Conservation (phyloP, 1,140 invertebrate species). For the Drosophila leontia region DNA sequence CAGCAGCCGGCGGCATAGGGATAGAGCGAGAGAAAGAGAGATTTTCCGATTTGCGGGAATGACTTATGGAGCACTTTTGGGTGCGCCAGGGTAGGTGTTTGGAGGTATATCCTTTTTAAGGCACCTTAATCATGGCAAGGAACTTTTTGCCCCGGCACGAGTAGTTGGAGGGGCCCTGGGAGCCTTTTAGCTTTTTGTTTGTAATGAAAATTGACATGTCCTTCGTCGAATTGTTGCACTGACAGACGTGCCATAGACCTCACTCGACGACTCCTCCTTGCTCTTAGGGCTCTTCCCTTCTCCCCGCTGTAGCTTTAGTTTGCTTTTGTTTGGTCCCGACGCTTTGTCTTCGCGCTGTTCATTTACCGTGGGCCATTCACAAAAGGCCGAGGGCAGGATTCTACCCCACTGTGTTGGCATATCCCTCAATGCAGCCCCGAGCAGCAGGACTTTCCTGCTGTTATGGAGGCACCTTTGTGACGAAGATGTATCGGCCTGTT, state of each 20-base stretch:
- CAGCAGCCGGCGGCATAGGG: slow-evolving; percentile 17
- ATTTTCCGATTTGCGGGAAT: slow-evolving; percentile 59
- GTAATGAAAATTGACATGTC: slow-evolving; percentile 78
- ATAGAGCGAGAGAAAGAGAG: slow-evolving; percentile 2
- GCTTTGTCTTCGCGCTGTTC: slow-evolving; percentile 71
- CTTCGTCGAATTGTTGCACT: slow-evolving; percentile 71
- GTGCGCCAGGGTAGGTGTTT: not conserved
- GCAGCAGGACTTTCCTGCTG: not conserved
- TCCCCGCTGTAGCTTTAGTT: slow-evolving; percentile 42
- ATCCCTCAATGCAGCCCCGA: slow-evolving; percentile 26
- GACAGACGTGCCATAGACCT: slow-evolving; percentile 44
- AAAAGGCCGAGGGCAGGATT: slow-evolving; percentile 43
- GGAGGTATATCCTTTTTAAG: slow-evolving; percentile 48
- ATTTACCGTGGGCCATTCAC: slow-evolving; percentile 60
- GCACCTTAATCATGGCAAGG: slow-evolving; percentile 55
- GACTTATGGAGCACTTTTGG: slow-evolving; percentile 53
- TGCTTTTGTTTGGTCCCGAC: slow-evolving; percentile 57
- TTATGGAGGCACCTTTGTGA: slow-evolving; percentile 59
- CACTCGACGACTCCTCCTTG: not conserved
- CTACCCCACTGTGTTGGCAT: slow-evolving; percentile 29
- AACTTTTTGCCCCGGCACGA: slow-evolving; percentile 31
- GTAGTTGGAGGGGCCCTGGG: slow-evolving; percentile 23
- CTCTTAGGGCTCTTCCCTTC: slow-evolving; percentile 5
- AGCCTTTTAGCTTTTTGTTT: slow-evolving; percentile 74
- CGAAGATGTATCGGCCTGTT: slow-evolving; percentile 68